A percentile compares a stretch with the other conserved stretches of the same genome.
Evolutionary conservation across 2,888 invertebrate species (phyloP).

Genomic region (Ferdinandea cuprea): DNA sequence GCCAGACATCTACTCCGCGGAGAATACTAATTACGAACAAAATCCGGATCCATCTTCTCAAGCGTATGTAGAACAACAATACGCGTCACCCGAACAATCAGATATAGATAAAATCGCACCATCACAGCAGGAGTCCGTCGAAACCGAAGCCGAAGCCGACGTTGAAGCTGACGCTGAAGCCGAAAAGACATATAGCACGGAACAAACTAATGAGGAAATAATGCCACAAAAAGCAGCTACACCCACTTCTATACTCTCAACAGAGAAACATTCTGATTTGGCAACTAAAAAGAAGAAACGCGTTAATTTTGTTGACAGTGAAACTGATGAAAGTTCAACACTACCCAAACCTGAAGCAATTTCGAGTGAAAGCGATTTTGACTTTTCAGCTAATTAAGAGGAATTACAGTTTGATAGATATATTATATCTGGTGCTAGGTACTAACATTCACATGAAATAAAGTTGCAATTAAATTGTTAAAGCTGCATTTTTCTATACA

Average conservation of each 20-base stretch:
- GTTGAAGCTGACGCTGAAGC: no score
- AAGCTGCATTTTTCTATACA: neutral
- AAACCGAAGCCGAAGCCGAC: no score
- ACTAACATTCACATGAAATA: neutral
- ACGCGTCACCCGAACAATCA: constrained; percentile 37
- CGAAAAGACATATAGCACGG: constrained; percentile 10
- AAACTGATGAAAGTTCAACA: constrained; percentile 81
- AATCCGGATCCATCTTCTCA: constrained; percentile 18
- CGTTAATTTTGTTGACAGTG: constrained; percentile 83
- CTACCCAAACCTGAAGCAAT: constrained; percentile 68
- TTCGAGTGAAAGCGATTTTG: constrained; percentile 82
- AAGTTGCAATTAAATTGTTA: neutral
- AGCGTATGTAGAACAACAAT: constrained; percentile 53
- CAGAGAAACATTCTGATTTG: constrained; percentile 77
- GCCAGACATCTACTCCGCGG: constrained; percentile 55
- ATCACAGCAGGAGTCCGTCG: constrained; percentile 56
- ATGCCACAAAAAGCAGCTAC: constrained; percentile 63
- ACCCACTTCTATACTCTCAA: constrained; percentile 77
- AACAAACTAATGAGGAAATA: constrained; percentile 18
- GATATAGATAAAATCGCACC: constrained; percentile 4
- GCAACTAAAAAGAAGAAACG: constrained; percentile 82
- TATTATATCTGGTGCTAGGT: neutral
- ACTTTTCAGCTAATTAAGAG: constrained; percentile 80
- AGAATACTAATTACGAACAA: constrained; percentile 59
- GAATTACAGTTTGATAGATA: neutral